Base-by-base conservation (phyloP, 1,140 invertebrate genomes). In the Euwallacea fornicatus region DNA sequence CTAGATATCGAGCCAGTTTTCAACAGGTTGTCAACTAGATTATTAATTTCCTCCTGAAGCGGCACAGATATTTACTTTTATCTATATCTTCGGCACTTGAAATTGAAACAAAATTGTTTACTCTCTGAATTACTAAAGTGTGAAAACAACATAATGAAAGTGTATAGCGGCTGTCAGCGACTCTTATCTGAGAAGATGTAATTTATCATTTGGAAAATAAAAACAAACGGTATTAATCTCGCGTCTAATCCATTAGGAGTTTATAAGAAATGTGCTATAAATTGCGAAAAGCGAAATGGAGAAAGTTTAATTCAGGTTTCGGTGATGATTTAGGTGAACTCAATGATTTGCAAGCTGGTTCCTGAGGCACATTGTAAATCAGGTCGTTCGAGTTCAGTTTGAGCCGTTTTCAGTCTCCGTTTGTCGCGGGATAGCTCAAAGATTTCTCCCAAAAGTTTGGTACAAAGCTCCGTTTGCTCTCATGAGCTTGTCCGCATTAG, bases 151-250 rank as follows among this genome's bases (percentile, higher is more conserved):
- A 9, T 64, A 64, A 64, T 64, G 61, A 64, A 47, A 64, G 16
- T 64, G 61, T 15, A 50, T 64, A 64, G 61, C 46, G 61, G n/a
- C 61, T 64, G 61, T 64, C 61, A 64, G 44, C 61, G 61, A 33
- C 46, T 64, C 61, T 64, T 64, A 64, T 64, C 61, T 64, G 46
- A 6, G 43, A 41, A 15, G 9, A 41, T 16, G 44, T 41, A 15
- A 64, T 64, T 64, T 46, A 64, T 64, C 61, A 64, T 64, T 64
- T 64, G 15, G 43, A 64, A 64, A 64, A 64, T 64, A 41, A 64
- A 64, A 64, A 64, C 11, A 64, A 64, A 50, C 43, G 8, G 16
- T 46, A 13, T 50, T 64, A 64, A 64, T 64, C 61, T n/a, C 11
- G 9, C 11, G 43, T 46, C 46, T 64, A 64, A 64, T 64, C 61